A percentile compares a stretch with the other conserved stretches of the same genome.
These are phyloP conservation scores for Micromys minutus DNA, from an alignment of 2,113 vertebrate species.

Conservation along the genomic window DNA sequence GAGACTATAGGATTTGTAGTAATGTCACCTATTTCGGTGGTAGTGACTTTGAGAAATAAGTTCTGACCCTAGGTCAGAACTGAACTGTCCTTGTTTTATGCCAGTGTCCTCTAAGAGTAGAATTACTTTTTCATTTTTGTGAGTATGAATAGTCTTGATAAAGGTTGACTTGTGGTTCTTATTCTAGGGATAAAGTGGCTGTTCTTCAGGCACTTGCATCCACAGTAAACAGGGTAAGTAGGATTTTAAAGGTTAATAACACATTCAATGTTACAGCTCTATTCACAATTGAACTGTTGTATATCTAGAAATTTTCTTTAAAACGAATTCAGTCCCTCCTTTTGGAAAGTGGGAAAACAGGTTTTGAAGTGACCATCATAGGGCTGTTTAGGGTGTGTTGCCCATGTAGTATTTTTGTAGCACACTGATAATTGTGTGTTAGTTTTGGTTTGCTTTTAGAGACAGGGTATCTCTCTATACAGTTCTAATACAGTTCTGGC, in stretches of 20 bases:
- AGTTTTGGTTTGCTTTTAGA: not conserved
- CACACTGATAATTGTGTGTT: not conserved
- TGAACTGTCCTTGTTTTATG: not conserved
- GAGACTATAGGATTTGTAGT: no score
- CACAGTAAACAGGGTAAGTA: conserved; percentile 91
- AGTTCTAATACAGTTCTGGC: not conserved
- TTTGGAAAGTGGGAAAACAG: conserved; percentile 6
- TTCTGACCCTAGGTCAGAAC: not conserved
- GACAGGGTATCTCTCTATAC: not conserved
- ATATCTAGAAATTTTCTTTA: not conserved
- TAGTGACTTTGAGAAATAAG: not conserved
- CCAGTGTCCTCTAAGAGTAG: not conserved
- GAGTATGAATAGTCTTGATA: accelerated
- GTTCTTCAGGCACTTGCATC: conserved; percentile 92
- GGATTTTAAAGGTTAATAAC: not conserved
- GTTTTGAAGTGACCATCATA: not conserved
- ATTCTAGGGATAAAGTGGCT: conserved; percentile 91
- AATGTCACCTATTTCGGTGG: no score
- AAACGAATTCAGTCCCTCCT: not conserved
- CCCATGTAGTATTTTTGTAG: not conserved
- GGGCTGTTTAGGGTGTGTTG: not conserved
- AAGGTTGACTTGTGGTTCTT: conserved; percentile 52
- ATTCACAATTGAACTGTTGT: not conserved
- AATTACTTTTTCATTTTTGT: not conserved
- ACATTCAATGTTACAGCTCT: not conserved